Evolutionary conservation across 2,113 vertebrate species (phyloP).

Genomic region (Nestor notabilis): DNA sequence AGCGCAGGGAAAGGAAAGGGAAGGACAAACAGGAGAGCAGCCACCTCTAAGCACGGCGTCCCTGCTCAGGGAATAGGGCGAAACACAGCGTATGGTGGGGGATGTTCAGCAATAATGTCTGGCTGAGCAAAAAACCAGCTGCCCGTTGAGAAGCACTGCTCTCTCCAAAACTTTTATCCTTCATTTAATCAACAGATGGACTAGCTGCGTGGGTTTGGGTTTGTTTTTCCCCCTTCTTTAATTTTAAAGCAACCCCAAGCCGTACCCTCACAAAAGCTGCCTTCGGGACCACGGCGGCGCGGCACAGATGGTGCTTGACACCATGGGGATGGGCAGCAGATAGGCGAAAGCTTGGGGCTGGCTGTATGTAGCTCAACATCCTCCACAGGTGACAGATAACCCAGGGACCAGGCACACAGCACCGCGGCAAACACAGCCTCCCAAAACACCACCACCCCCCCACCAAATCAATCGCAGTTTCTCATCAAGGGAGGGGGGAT

Average conservation of each 20-base stretch:
- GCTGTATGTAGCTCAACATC: background rate
- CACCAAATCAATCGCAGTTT: rapidly evolving
- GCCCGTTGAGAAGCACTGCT: conserved; percentile 10
- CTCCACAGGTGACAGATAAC: conserved; percentile 72
- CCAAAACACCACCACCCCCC: background rate
- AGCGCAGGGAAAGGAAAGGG: background rate
- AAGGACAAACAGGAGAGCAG: background rate
- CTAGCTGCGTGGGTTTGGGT: conserved; percentile 36
- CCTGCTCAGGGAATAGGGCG: background rate
- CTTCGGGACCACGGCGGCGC: background rate
- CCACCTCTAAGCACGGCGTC: background rate
- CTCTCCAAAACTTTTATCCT: conserved; percentile 72
- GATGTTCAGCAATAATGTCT: background rate
- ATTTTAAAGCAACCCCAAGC: conserved; percentile 13
- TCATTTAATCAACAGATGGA: conserved; percentile 78
- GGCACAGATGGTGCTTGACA: conserved; percentile 45
- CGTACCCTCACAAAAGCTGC: conserved; percentile 23
- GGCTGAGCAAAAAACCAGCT: conserved; percentile 19
- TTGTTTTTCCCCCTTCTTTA: background rate
- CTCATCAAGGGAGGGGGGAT: background rate
- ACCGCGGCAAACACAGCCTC: background rate
- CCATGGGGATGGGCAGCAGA: background rate
- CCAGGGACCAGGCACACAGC: background rate
- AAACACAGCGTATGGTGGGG: background rate
- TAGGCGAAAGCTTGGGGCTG: background rate